These are phyloP conservation scores for Periparus ater DNA, from an alignment of 2,797 vertebrate species.

Conservation along the genomic window DNA sequence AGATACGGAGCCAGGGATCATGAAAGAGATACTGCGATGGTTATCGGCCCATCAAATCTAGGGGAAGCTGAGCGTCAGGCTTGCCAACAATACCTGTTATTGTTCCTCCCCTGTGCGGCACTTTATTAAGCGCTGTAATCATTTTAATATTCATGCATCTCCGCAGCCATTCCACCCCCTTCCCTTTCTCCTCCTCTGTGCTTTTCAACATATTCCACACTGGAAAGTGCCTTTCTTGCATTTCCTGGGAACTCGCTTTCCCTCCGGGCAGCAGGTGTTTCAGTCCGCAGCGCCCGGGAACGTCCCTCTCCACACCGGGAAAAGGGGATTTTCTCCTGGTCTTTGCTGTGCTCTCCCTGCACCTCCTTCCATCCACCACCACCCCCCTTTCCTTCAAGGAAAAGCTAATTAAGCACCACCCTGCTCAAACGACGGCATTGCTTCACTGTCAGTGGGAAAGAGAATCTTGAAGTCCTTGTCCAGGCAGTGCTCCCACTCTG, in stretches of 20 bases:
- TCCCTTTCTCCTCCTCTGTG: constrained; percentile 6
- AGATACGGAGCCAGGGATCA: constrained; percentile 71
- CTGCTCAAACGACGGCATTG: not conserved
- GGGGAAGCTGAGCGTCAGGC: constrained; percentile 22
- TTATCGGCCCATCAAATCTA: constrained; percentile 67
- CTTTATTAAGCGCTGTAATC: constrained; percentile 44
- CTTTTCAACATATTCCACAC: constrained; percentile 36
- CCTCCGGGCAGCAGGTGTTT: constrained; percentile 69
- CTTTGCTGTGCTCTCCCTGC: not conserved
- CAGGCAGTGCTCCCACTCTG: not conserved
- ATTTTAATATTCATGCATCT: constrained; percentile 57
- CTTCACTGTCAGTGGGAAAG: not conserved
- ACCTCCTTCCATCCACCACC: not conserved
- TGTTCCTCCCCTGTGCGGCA: constrained; percentile 33
- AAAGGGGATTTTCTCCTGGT: constrained; percentile 61
- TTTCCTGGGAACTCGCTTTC: constrained; percentile 45
- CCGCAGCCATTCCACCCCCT: not conserved
- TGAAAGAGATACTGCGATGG: constrained; percentile 71
- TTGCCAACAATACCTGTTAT: constrained; percentile 56
- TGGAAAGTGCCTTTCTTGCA: constrained; percentile 62
- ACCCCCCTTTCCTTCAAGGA: not conserved
- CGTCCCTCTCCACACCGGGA: not conserved
- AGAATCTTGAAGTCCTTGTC: not conserved
- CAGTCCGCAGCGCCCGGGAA: constrained; percentile 18
- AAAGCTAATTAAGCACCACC: not conserved